These are phyloP conservation scores for Aleiodes sp. DNA, from an alignment of 1,140 invertebrate genomes.

Conservation along the genomic window DNA sequence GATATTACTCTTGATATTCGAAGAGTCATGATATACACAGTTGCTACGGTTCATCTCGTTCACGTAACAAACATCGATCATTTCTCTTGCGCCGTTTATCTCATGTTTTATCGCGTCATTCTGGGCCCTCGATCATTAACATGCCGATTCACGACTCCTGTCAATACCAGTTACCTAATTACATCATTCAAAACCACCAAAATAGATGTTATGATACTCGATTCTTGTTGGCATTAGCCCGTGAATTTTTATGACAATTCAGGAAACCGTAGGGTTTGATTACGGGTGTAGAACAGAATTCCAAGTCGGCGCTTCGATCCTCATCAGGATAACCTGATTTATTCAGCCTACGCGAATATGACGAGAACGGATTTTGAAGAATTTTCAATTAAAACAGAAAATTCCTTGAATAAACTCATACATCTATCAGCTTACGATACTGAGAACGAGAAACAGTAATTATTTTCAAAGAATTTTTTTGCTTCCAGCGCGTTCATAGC, in stretches of 20 bases:
- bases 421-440: too few relatives aligned
- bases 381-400: too few relatives aligned
- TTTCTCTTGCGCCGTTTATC: conserved; percentile 18
- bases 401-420: too few relatives aligned
- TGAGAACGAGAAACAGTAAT: conserved; percentile 63
- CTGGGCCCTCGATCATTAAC: conserved; percentile 41
- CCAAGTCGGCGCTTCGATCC: too few relatives aligned
- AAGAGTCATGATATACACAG: conserved; percentile 8
- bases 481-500: conserved; percentile 37
- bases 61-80: conserved; percentile 51
- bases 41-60: conserved; percentile 17
- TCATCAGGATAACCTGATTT: too few relatives aligned
- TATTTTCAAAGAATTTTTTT: conserved; percentile 53
- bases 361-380: too few relatives aligned
- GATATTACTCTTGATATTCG: conserved; percentile 1
- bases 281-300: too few relatives aligned
- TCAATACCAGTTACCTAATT: conserved; percentile 44
- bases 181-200: conserved; percentile 21
- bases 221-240: too few relatives aligned
- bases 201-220: neutral
- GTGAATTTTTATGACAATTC: too few relatives aligned
- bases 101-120: conserved; percentile 50
- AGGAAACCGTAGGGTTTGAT: too few relatives aligned
- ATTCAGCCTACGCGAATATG: too few relatives aligned
- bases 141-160: conserved; percentile 46